phyloP scores from a whole-genome alignment of 2,888 invertebrate species.

The Nemoura dubitans region DNA sequence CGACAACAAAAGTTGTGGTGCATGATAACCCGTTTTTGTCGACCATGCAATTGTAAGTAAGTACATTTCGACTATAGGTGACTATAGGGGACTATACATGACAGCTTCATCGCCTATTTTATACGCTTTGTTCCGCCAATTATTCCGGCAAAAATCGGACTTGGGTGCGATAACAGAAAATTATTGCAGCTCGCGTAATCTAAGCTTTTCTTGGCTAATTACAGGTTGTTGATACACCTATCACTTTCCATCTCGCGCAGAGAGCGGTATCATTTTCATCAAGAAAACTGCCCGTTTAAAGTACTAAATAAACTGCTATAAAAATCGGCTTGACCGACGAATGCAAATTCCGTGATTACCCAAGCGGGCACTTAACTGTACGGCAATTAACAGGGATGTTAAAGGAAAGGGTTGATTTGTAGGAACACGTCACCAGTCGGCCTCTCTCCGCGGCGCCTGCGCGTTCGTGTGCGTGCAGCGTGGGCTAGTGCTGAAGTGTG shows the following conservation, averaged over 20 bases:
- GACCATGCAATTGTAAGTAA: too few species aligned
- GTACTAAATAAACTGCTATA: background rate
- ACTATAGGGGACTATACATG: too few species aligned
- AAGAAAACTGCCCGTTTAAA: background rate
- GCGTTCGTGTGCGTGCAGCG: background rate
- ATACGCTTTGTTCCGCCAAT: too few species aligned
- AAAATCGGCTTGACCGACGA: background rate
- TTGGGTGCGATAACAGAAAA: background rate
- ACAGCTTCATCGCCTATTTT: too few species aligned
- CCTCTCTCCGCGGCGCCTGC: too few species aligned
- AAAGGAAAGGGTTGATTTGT: slow-evolving; percentile 7
- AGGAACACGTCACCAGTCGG: background rate
- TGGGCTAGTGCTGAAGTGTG: background rate
- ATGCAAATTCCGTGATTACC: background rate
- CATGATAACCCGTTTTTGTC: too few species aligned
- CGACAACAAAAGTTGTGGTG: too few species aligned
- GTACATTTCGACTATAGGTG: too few species aligned
- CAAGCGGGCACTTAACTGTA: background rate
- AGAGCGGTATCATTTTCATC: background rate
- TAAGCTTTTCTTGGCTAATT: background rate
- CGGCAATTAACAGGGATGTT: slow-evolving; percentile 1
- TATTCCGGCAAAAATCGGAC: too few species aligned
- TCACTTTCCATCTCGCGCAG: background rate
- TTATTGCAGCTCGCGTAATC: background rate
- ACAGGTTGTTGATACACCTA: background rate